Evolutionary conservation across 64 coral and sea anemone genomes (phyloP).

Genomic region (Dendronephthya gigantea): DNA sequence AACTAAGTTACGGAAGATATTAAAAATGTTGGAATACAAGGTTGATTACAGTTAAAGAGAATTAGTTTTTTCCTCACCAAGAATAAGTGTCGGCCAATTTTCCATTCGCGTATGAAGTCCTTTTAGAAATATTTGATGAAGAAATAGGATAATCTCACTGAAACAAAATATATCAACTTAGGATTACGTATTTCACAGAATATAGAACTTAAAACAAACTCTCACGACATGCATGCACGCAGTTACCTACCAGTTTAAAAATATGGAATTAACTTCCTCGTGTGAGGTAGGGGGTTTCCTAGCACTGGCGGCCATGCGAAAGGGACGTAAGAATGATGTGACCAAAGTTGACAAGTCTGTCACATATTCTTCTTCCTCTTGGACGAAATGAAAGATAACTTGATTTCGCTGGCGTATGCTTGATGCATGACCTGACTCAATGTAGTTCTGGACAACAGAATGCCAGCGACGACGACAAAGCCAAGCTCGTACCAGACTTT

Average conservation of each 20-base stretch:
- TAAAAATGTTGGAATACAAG: too few relatives aligned
- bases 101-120: conserved; percentile 94
- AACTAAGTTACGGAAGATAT: too few relatives aligned
- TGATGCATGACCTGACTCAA: conserved; percentile 88
- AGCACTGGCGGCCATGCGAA: conserved; percentile 95
- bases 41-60: neutral
- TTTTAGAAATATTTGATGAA: conserved; percentile 99
- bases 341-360: conserved; percentile 74
- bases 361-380: conserved; percentile 73
- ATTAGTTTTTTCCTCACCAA: conserved; percentile 39
- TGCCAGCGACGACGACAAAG: conserved; percentile 96
- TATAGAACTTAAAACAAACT: too few relatives aligned
- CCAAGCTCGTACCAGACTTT: conserved; percentile 91
- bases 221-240: neutral
- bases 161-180: conserved; percentile 12
- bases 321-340: conserved; percentile 76
- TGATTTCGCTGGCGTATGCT: conserved; percentile 91
- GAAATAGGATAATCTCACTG: conserved; percentile 92
- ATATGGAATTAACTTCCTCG: conserved; percentile 96
- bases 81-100: conserved; percentile 79
- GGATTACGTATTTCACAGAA: too few relatives aligned
- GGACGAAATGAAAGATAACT: conserved; percentile 76
- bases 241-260: conserved; percentile 82
- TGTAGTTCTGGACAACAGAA: conserved; percentile 95
- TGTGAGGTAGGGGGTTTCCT: conserved; percentile 80